phyloP scores from a whole-genome alignment of 2,113 vertebrate species.

The Mirza zaza region DNA sequence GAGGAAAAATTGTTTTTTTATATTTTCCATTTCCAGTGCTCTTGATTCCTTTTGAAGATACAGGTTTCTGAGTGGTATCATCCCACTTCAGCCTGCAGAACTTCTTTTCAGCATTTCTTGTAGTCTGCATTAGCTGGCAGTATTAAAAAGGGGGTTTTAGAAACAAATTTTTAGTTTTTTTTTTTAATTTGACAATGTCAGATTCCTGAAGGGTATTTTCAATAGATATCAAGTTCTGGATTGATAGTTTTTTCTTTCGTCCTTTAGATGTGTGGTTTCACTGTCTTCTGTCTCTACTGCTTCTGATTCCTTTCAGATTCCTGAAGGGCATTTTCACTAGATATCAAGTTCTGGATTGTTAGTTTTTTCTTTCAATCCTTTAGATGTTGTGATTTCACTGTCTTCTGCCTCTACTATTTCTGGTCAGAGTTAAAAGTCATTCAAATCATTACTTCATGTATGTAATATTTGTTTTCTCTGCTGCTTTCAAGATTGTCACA shows the following conservation, averaged over 20 bases:
- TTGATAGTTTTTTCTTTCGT: neutral
- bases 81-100: neutral
- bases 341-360: neutral
- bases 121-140: neutral
- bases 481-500: neutral
- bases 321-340: neutral
- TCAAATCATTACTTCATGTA: rapidly evolving
- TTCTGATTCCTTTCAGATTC: neutral
- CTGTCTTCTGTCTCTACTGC: neutral
- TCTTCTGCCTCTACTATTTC: neutral
- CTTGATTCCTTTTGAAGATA: neutral
- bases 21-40: neutral
- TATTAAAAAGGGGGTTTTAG: neutral
- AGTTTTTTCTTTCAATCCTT: neutral
- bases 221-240: neutral
- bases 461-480: neutral
- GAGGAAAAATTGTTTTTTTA: neutral
- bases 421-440: too few relatives aligned
- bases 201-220: neutral
- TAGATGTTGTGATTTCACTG: neutral
- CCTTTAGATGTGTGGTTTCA: neutral
- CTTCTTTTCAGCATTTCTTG: neutral
- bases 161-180: neutral
- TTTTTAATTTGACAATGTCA: neutral
- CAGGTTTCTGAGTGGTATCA: neutral